Conservation (phyloP, 2,113 vertebrate genomes). For the Rhynchomys soricoides region DNA sequence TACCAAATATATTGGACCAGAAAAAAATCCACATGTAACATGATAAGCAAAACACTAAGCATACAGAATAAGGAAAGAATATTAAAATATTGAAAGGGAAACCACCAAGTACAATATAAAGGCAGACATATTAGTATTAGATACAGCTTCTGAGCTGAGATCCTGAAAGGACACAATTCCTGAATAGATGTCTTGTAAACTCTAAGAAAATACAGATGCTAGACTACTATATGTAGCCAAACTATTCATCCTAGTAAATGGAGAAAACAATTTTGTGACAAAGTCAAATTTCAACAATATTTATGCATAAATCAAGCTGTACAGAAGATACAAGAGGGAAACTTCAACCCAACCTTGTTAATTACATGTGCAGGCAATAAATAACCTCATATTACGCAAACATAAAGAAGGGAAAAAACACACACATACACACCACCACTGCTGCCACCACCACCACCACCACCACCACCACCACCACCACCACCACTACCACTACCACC, state of each 20-base stretch:
- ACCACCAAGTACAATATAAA: neutral
- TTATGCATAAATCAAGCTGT: neutral
- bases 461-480: neutral
- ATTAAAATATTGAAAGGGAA: neutral
- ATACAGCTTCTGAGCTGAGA: neutral
- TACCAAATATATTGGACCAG: neutral
- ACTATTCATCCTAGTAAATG: neutral
- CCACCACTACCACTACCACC: neutral
- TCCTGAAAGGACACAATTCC: neutral
- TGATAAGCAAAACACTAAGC: neutral
- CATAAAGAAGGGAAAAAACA: neutral
- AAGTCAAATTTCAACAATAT: neutral
- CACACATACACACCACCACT: neutral
- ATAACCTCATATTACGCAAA: neutral
- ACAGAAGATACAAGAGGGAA: neutral
- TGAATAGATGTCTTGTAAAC: no score
- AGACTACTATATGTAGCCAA: no score
- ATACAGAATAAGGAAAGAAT: no score
- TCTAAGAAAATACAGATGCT: no score
- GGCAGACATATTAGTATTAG: neutral
- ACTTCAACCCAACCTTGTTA: neutral
- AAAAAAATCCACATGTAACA: neutral
- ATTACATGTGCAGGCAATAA: neutral
- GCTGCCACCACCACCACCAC: neutral
- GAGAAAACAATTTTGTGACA: neutral